Evolutionary conservation across 2,797 vertebrate genomes (phyloP).

Genomic region (Chelmon rostratus): DNA sequence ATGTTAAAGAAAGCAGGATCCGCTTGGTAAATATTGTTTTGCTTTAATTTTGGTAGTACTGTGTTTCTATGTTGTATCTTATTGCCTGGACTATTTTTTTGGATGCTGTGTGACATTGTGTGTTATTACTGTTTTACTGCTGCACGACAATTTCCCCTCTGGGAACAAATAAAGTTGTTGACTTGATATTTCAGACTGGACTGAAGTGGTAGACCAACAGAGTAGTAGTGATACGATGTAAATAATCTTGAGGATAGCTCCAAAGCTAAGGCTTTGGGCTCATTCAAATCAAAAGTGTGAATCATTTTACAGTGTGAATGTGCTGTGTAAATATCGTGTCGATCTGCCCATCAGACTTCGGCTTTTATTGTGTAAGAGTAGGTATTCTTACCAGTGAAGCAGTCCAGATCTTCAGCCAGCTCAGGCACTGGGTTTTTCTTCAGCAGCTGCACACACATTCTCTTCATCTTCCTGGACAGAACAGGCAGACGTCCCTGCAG

Average conservation of each 20-base stretch:
- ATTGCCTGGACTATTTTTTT: too few species aligned
- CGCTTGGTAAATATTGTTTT: too few species aligned
- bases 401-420: constrained; percentile 91
- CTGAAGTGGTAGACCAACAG: background rate
- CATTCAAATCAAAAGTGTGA: background rate
- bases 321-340: background rate
- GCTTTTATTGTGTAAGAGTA: background rate
- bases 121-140: too few species aligned
- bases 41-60: too few species aligned
- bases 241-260: background rate
- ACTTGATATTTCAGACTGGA: background rate
- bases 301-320: background rate
- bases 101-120: too few species aligned
- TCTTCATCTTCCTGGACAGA: constrained; percentile 92
- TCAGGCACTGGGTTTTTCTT: constrained; percentile 86
- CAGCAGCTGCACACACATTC: constrained; percentile 89
- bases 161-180: background rate
- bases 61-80: too few species aligned
- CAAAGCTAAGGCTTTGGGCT: background rate
- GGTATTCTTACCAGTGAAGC: constrained; percentile 88
- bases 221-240: background rate
- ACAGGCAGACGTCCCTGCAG: constrained; percentile 90
- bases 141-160: too few species aligned
- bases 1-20: too few species aligned
- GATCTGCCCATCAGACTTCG: background rate